A percentile compares a stretch with the other conserved stretches of the same genome.
These are phyloP conservation scores for Drosophila acutilabella DNA, from an alignment of 2,888 invertebrate species.

Conservation along the genomic window DNA sequence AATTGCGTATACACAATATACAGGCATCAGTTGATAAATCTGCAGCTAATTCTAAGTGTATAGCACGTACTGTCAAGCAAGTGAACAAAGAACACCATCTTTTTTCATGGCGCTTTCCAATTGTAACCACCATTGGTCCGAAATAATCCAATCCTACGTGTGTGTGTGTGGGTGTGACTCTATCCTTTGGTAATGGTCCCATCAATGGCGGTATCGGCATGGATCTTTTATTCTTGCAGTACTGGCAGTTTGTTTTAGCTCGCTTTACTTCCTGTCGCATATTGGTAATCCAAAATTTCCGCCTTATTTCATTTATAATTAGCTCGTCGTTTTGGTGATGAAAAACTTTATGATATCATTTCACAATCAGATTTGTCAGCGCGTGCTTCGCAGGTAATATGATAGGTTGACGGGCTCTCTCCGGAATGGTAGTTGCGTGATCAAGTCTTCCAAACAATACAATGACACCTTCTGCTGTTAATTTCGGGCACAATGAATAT, in stretches of 20 bases:
- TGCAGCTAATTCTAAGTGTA: conserved; percentile 49
- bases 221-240: background rate
- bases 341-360: background rate
- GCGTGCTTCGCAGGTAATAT: background rate
- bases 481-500: background rate
- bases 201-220: conserved; percentile 40
- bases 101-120: conserved; percentile 45
- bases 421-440: background rate
- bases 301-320: background rate
- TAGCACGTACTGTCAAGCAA: conserved; percentile 34
- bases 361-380: background rate
- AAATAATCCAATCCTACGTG: conserved; percentile 54
- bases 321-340: conserved; percentile 2
- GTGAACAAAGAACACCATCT: conserved; percentile 28
- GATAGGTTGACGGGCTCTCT: background rate
- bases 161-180: conserved; percentile 32
- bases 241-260: background rate
- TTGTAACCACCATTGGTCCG: conserved; percentile 39
- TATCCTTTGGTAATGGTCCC: conserved; percentile 40
- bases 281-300: background rate
- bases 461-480: background rate
- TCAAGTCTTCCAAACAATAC: background rate
- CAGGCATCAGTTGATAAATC: conserved; percentile 46
- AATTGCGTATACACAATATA: conserved; percentile 31
- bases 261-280: background rate